Evolutionary conservation across 2,888 invertebrate genomes (phyloP), one percentile per base, ranked within the genome.

Genomic region (Nymphalis c-album): DNA sequence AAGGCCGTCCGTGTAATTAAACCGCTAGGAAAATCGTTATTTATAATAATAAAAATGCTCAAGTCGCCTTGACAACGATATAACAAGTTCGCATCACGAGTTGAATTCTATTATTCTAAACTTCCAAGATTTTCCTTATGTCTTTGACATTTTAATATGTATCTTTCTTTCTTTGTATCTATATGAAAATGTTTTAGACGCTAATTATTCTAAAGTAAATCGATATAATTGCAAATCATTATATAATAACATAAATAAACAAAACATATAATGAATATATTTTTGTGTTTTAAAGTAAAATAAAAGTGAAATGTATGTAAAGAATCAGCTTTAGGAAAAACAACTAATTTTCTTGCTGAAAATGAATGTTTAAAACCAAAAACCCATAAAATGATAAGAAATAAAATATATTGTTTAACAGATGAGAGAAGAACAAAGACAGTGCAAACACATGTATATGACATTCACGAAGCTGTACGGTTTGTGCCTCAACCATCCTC

Each of bases 381-480:
- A 55, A 47, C 60, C 64, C 46, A 69, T n/a, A 60, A 58, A 58
- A 59, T 40, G 26, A 67, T 18, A 59, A 67, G 35, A 63, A 26
- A 61, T 58, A 70, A 60, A 62, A 58, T 61, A 17, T 16, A 31
- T 18, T n/a, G 18, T 22, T 55, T 22, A 63, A 59, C 8, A 46
- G 26, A 31, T 57, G 31, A 58, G 58, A 50, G 73, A 73, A 70
- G 69, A 76, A 83, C 84, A 85, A 86, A 87, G 86, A 87, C 86
- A 88, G 87, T 89, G 88, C 86, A 83, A 83, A 85, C 82, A 76
- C 63, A 76, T 74, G 74, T 64, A 76, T 67, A 71, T 74, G 74
- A 80, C 78, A 83, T 77, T 76, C 77, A 84, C 73, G 78, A 78
- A 81, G 77, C 79, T 74, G 78, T 78, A 40, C 40, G 40, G 10